phyloP scores from a whole-genome alignment of 2,888 invertebrate genomes.

The Stenchaetothrips biformis region DNA sequence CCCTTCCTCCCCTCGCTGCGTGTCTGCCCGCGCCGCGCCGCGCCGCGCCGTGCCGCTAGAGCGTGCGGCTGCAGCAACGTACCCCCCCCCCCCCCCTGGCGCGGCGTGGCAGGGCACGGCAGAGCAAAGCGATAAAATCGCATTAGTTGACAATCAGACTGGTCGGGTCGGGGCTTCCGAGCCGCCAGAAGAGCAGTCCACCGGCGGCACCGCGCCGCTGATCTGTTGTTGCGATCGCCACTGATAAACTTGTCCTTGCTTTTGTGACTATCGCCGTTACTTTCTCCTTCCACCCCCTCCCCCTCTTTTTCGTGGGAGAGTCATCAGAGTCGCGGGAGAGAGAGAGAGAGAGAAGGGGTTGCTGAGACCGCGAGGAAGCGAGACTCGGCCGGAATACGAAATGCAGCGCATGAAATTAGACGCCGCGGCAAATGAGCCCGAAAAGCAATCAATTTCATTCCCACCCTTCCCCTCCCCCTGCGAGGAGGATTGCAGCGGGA shows the following conservation, averaged over 20 bases:
- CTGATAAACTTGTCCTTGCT: background rate
- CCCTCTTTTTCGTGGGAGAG: background rate
- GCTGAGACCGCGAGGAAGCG: no score
- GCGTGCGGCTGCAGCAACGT: background rate
- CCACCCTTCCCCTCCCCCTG: background rate
- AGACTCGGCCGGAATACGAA: no score
- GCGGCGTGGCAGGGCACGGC: background rate
- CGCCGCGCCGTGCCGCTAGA: background rate
- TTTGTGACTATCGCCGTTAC: background rate
- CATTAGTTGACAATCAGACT: slow-evolving; percentile 16
- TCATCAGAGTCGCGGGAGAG: background rate
- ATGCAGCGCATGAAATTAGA: background rate
- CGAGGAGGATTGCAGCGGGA: background rate
- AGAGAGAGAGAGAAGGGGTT: background rate
- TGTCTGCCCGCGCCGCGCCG: background rate
- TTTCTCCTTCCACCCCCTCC: background rate
- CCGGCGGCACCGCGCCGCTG: background rate
- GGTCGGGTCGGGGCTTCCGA: background rate
- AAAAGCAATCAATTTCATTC: background rate
- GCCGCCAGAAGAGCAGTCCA: background rate
- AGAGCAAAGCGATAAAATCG: background rate
- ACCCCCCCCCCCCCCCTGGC: background rate
- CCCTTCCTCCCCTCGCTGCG: background rate
- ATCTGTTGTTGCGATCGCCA: slow-evolving; percentile 3
- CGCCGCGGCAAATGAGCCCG: background rate